Base-by-base conservation (phyloP, 1,140 invertebrate species). In the Gryon sp. region DNA sequence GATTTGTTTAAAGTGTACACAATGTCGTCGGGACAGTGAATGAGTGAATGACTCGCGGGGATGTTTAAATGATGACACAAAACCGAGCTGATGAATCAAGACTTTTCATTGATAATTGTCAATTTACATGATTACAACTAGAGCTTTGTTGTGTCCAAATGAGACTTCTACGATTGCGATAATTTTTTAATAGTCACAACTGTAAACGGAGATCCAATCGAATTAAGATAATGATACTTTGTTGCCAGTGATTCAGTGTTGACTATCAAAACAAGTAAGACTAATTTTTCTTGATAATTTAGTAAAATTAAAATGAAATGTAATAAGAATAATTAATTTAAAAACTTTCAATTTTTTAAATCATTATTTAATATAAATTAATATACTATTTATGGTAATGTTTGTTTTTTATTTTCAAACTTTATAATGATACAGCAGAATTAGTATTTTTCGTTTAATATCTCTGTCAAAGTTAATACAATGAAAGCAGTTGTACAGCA, bases 21-120 rank as follows among this genome's bases (percentile, higher is more conserved):
- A 63, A 72, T 72, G 68, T 63, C 45, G 48, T 32, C 53, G 50
- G 22, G 28, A 9, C 24, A 24, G 30, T 66, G 60, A 57, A 65
- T 59, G 53, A 43, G 43, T 60, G 59, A 65, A 60, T 62, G 53
- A 50, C 40, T 45, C 68, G 75, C 75, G 46, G 52, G 48, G 32
- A 46, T 55, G 26, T 52, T 70, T 72, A 53, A 78, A 59, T 38
- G 55, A 68, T 55, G 60, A 34, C 24, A 66, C 52, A 65, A 79
- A 73, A 73, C 68, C 59, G 68, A 78, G 76, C 46, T 77, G 76
- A 63, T 69, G 43, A 82, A 82, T 79, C 73, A 80, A 79, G 68
- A 84, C 81, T 84, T 83, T 83, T 84, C 81, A 83, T 83, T 85
- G 82, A 83, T 80, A 84, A 85, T 86, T 82, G 78, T 82, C 81